Conservation (phyloP, 2,797 vertebrate genomes). For the Potorous gilbertii region DNA sequence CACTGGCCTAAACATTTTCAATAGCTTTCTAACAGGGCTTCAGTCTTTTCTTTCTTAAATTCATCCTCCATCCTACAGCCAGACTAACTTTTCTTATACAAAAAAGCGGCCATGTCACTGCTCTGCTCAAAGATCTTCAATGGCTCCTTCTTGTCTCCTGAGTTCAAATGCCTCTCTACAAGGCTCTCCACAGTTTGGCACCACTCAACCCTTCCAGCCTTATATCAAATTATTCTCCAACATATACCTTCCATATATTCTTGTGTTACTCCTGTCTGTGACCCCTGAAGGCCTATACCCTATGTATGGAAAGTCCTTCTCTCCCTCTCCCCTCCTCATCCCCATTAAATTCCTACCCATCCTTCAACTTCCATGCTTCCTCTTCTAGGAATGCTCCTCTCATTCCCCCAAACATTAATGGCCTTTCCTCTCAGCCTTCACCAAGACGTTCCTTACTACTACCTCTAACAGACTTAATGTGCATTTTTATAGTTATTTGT, state of each 20-base stretch:
- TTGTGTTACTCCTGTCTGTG: too few relatives aligned
- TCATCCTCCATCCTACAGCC: background rate
- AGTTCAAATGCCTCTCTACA: too few relatives aligned
- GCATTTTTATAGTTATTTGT: constrained; percentile 9
- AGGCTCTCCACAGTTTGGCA: too few relatives aligned
- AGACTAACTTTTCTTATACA: background rate
- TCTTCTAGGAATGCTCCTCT: background rate
- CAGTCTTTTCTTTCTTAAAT: background rate
- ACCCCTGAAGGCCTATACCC: too few relatives aligned
- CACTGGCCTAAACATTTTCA: constrained; percentile 15
- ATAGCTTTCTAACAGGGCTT: background rate
- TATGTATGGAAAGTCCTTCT: too few relatives aligned
- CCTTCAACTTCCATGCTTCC: background rate
- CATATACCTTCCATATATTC: too few relatives aligned
- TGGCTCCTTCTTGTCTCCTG: background rate
- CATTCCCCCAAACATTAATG: background rate
- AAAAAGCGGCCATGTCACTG: background rate
- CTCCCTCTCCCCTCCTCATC: too few relatives aligned
- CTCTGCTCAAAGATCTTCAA: constrained; percentile 4
- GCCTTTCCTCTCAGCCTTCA: background rate
- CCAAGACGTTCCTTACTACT: background rate
- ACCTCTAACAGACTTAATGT: constrained; percentile 10
- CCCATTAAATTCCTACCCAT: background rate
- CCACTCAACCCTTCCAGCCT: too few relatives aligned
- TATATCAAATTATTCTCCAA: too few relatives aligned